phyloP scores from a whole-genome alignment of 2,113 vertebrate genomes.

The Bettongia penicillata region DNA sequence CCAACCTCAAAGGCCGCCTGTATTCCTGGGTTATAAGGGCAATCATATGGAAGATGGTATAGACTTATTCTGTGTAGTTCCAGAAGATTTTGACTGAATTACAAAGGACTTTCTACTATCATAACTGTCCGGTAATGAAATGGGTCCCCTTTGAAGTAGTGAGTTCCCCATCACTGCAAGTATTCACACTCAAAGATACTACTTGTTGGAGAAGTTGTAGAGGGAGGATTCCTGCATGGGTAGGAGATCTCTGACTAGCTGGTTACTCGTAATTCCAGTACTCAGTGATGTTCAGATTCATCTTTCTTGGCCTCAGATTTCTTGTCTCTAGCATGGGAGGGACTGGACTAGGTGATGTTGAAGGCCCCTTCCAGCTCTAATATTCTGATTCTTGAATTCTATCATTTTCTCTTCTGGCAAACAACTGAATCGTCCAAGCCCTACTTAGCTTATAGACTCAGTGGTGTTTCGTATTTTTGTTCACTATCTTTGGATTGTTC shows the following conservation, averaged over 20 bases:
- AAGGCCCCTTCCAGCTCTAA: constrained; percentile 9
- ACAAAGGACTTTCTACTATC: neutral
- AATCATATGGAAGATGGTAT: neutral
- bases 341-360: neutral
- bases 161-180: neutral
- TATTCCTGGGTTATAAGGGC: neutral
- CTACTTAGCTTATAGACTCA: neutral
- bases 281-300: neutral
- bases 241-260: neutral
- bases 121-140: neutral
- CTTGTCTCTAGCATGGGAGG: neutral
- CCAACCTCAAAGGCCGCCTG: neutral
- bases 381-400: neutral
- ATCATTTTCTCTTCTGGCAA: neutral
- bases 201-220: neutral
- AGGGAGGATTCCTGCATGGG: neutral
- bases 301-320: neutral
- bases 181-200: neutral
- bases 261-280: neutral
- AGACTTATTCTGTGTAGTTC: neutral
- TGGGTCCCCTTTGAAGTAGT: neutral
- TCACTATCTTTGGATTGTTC: constrained; percentile 34
- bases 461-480: constrained; percentile 12
- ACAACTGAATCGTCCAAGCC: neutral
- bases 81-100: neutral